Percentiles rank a stretch among this genome's conserved stretches.
These are phyloP conservation scores for Pocillopora verrucosa DNA, from an alignment of 64 coral and sea anemone species.

Conservation along the genomic window DNA sequence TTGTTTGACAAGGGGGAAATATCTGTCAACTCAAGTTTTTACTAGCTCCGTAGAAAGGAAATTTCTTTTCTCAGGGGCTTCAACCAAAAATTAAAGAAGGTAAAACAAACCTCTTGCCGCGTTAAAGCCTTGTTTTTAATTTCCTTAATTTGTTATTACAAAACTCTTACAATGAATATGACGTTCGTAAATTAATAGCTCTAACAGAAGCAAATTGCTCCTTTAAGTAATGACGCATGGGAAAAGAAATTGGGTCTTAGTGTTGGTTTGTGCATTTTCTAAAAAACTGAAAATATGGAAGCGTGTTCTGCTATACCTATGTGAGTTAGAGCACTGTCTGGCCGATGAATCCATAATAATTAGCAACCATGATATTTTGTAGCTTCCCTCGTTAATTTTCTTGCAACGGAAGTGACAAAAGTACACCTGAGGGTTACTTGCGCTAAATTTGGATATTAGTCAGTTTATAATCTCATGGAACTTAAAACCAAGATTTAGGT, in stretches of 20 bases:
- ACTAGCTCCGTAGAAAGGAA: background rate
- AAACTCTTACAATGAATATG: background rate
- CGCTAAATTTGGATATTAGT: background rate
- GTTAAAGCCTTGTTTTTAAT: background rate
- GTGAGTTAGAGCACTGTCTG: too few relatives aligned
- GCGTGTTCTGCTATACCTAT: too few relatives aligned
- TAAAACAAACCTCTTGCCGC: background rate
- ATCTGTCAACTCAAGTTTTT: background rate
- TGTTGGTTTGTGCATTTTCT: too few relatives aligned
- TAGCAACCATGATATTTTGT: too few relatives aligned
- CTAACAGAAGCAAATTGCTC: background rate
- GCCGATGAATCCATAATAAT: too few relatives aligned
- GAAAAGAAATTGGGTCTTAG: too few relatives aligned
- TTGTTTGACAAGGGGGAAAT: constrained; percentile 8
- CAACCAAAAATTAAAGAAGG: background rate
- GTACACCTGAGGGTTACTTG: background rate
- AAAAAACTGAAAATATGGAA: too few relatives aligned
- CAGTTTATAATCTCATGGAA: background rate
- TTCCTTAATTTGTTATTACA: background rate
- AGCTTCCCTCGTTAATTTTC: background rate
- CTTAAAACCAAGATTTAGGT: background rate
- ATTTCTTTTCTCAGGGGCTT: background rate
- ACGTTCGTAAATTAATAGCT: background rate
- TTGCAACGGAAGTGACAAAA: background rate
- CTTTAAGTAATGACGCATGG: too few relatives aligned